Evolutionary conservation across 2,888 invertebrate genomes (phyloP).

Genomic region (Drosophila emarginata): DNA sequence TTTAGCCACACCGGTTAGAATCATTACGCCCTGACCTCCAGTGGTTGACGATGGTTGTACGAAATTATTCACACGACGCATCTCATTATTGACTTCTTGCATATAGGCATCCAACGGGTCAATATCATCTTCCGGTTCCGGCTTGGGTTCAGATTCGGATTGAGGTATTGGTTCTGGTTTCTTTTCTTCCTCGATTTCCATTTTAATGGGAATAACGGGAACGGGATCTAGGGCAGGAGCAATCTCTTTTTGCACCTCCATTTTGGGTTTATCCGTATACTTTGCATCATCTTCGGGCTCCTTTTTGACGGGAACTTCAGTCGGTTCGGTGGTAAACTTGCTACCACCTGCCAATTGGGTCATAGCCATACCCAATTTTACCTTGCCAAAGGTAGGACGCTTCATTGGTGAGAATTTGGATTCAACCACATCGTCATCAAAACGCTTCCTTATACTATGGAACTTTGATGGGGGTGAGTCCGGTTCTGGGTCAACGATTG

Average conservation of each 20-base stretch:
- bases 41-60: slow-evolving; percentile 81
- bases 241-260: neutral
- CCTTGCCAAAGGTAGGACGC: slow-evolving; percentile 62
- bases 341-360: neutral
- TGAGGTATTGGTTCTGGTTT: slow-evolving; percentile 5
- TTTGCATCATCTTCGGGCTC: slow-evolving; percentile 65
- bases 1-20: slow-evolving; percentile 93
- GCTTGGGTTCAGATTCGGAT: neutral
- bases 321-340: slow-evolving; percentile 20
- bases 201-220: neutral
- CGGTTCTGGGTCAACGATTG: slow-evolving; percentile 55
- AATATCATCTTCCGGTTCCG: slow-evolving; percentile 88
- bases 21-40: slow-evolving; percentile 86
- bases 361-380: slow-evolving; percentile 51
- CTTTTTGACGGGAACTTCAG: slow-evolving; percentile 65
- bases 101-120: slow-evolving; percentile 99
- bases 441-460: slow-evolving; percentile 74
- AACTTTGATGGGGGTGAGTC: slow-evolving; percentile 80
- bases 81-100: slow-evolving; percentile 89
- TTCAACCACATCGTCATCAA: slow-evolving; percentile 77
- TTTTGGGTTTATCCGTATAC: slow-evolving; percentile 10
- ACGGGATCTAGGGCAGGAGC: neutral
- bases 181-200: neutral
- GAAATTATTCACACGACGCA: slow-evolving; percentile 81
- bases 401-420: slow-evolving; percentile 64